Base-by-base conservation (phyloP, 1,140 invertebrate genomes). In the Neotoxoptera formosana region DNA sequence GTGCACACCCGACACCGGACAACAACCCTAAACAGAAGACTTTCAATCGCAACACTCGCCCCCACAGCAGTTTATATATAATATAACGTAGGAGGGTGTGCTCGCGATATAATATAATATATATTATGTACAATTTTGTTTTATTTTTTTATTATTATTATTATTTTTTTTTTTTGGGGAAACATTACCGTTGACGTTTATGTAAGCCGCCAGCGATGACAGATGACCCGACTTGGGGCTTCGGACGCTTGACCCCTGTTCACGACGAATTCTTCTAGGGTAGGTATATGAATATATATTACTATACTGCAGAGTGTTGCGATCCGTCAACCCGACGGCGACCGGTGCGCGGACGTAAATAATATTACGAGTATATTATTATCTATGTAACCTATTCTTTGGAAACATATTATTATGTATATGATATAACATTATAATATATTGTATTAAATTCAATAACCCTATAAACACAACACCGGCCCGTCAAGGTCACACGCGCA, bases 141-240 rank as follows among this genome's bases (percentile, higher is more conserved):
- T 41, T 90, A 41, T 67, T 45, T 90, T 47, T 76, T n/a, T 91
- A n/a, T n/a, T n/a, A n/a, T 47, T 92, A 51, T 34, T 81, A 36
- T 34, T 83, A 36, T 51, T 91, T 91, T 51, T 20, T 51, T 36
- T 92, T 20, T 51, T 36, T 92, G 20, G n/a, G n/a, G 56, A 92
- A 92, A 92, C 91, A 92, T 92, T 53, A 53, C 34, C 91, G 91
- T 45, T 93, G 91, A 93, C 91, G 91, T 93, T 93, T 86, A 93
- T 86, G 91, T 93, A 93, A 93, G 81, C 81, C 30, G 81, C 81
- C 30, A 45, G 21, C 25, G 81, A 93, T 86, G 91, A 93, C 91
- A 45, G 91, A 93, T 86, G 91, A 93, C 91, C 91, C 81, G 76
- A 67, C 91, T 84, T 67, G 81, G 91, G 91, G 91, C 91, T 93